Percentiles rank a stretch among this genome's conserved stretches.
Evolutionary conservation across 1,140 invertebrate species (phyloP).

Genomic region (Oncopeltus fasciatus): DNA sequence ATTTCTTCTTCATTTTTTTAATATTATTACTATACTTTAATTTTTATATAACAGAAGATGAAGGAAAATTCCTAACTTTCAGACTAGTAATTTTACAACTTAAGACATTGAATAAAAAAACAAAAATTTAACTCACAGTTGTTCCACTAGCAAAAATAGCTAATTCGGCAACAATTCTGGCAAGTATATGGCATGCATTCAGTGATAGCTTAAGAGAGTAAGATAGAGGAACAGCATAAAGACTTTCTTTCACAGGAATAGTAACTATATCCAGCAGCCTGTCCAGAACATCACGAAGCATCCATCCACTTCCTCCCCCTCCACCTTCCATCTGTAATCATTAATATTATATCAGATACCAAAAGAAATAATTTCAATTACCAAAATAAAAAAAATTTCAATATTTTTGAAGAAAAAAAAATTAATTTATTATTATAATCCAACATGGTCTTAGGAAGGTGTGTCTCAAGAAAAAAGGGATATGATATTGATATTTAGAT

Average conservation of each 20-base stretch:
- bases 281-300: constrained; percentile 72
- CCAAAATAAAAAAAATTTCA: background rate
- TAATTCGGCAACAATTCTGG: constrained; percentile 75
- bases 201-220: constrained; percentile 50
- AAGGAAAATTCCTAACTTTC: no score
- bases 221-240: constrained; percentile 41
- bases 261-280: constrained; percentile 65
- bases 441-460: no score
- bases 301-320: constrained; percentile 36
- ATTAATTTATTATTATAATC: no score
- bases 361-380: background rate
- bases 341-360: background rate
- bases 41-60: no score
- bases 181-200: constrained; percentile 73
- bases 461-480: no score
- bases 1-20: no score
- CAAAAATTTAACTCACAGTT: constrained; percentile 31
- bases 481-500: no score
- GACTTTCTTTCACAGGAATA: constrained; percentile 53
- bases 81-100: background rate
- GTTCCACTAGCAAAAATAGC: constrained; percentile 57
- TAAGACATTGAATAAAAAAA: background rate
- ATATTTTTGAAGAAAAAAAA: background rate
- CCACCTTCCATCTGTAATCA: constrained; percentile 35
- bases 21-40: no score